These are phyloP conservation scores for Nesogale talazaci DNA, from an alignment of 2,113 vertebrate genomes.

Conservation along the genomic window DNA sequence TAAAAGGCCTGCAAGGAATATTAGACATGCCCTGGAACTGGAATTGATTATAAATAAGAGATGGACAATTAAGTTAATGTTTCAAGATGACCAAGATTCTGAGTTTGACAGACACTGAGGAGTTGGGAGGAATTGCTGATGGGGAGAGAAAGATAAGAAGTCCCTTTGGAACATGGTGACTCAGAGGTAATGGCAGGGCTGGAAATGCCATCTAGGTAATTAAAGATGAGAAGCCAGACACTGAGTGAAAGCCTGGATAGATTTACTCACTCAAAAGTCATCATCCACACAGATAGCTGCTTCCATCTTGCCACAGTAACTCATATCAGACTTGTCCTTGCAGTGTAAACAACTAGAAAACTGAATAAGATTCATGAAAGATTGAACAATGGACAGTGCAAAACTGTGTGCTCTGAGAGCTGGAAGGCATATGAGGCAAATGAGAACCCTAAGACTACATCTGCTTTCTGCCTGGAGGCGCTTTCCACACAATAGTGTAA, in stretches of 20 bases:
- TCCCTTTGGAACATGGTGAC: background rate
- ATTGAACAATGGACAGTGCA: fast-evolving
- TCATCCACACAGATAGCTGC: background rate
- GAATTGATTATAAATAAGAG: slow-evolving; percentile 45
- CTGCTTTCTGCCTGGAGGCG: background rate
- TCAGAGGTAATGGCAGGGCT: slow-evolving; percentile 44
- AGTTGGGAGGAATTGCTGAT: background rate
- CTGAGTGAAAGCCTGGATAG: background rate
- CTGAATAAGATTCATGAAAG: background rate
- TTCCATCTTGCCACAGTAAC: background rate
- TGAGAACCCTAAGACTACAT: background rate
- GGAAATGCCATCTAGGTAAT: slow-evolving; percentile 30
- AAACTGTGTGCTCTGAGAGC: background rate
- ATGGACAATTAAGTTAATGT: slow-evolving; percentile 43
- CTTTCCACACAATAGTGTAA: too few species aligned
- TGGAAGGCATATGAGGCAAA: background rate
- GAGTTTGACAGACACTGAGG: background rate
- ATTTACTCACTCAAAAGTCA: background rate
- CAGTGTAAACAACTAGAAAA: background rate
- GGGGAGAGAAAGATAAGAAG: slow-evolving; percentile 1
- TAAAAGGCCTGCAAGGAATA: slow-evolving; percentile 1
- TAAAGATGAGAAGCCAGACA: background rate
- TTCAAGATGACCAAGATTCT: slow-evolving; percentile 25
- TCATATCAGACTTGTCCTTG: background rate
- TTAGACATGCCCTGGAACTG: background rate